Base-by-base conservation (phyloP, 2,113 vertebrate genomes). In the Halichoeres trimaculatus region DNA sequence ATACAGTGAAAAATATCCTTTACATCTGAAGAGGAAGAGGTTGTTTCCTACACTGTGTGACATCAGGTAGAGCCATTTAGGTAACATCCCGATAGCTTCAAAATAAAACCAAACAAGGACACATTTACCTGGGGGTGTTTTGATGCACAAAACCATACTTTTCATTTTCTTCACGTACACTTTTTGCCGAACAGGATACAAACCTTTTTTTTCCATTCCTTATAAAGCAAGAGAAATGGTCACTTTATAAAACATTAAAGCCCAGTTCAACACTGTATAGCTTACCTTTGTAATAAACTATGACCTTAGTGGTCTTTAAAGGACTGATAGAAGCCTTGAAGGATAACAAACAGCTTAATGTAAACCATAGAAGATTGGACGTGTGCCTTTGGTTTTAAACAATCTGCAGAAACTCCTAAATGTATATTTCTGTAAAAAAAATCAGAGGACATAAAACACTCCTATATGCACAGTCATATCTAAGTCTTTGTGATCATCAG, bases 161-260 rank as follows among this genome's bases (percentile, higher is more conserved):
- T 72, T 76, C 66, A 71, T 53, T 14, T 68, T 43, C 19, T 43
- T 19, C 38, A 67, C 13, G 48, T 34, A 2, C 20, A 23, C 30
- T 47, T 12, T 71, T 74, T 73, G 34, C 70, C 30, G 59, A 78
- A 53, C 52, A 76, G 20, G 10, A 2, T 9, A 61, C 69, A 26
- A 34, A 73, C 11, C 6, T 19, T 40, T 40, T 40, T 40, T 40
- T 40, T 10, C 38, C 9, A 10, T 54, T 6, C 71, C 56, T 62
- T 80, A 70, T 75, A 36, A 70, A 86, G 66, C 43, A 80, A 69
- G 63, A 16, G 9, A 63, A 56, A 67, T 6, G 30, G 30, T 30
- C 30, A 30, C 30, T 30, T 30, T 30, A 30, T 30, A 30, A 30
- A 30, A 30, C 30, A 30, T 3, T 30, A 30, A 30, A 30, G 30